Evolutionary conservation across 2,797 vertebrate genomes (phyloP).

Genomic region (Carduelis carduelis): DNA sequence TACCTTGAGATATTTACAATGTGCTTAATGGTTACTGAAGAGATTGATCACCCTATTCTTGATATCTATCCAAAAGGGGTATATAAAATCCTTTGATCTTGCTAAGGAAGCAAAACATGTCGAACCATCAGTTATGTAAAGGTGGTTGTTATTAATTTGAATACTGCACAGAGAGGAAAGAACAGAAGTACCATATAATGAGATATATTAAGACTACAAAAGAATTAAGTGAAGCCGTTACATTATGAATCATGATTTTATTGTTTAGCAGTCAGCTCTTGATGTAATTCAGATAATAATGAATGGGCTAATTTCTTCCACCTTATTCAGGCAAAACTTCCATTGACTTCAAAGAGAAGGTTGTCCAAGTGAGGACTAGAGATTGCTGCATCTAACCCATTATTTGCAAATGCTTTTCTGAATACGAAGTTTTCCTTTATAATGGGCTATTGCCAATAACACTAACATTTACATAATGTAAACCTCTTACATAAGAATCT

Average conservation of each 20-base stretch:
- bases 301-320: constrained; percentile 58
- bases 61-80: constrained; percentile 40
- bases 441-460: constrained; percentile 19
- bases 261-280: constrained; percentile 56
- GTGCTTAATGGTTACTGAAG: constrained; percentile 31
- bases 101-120: constrained; percentile 48
- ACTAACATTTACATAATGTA: constrained; percentile 44
- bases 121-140: constrained; percentile 59
- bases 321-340: constrained; percentile 52
- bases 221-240: constrained; percentile 38
- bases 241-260: constrained; percentile 62
- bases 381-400: constrained; percentile 21
- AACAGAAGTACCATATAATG: constrained; percentile 58
- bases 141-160: constrained; percentile 62
- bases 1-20: constrained; percentile 39
- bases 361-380: constrained; percentile 29
- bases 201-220: constrained; percentile 61
- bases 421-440: not conserved
- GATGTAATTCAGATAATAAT: constrained; percentile 61
- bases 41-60: constrained; percentile 27
- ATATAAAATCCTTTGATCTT: constrained; percentile 60
- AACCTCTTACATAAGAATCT: constrained; percentile 17
- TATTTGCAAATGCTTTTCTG: constrained; percentile 42
- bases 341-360: constrained; percentile 55
- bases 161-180: constrained; percentile 51